Evolutionary conservation across 2,797 vertebrate species (phyloP).

Genomic region (Anisognathus igniventris): DNA sequence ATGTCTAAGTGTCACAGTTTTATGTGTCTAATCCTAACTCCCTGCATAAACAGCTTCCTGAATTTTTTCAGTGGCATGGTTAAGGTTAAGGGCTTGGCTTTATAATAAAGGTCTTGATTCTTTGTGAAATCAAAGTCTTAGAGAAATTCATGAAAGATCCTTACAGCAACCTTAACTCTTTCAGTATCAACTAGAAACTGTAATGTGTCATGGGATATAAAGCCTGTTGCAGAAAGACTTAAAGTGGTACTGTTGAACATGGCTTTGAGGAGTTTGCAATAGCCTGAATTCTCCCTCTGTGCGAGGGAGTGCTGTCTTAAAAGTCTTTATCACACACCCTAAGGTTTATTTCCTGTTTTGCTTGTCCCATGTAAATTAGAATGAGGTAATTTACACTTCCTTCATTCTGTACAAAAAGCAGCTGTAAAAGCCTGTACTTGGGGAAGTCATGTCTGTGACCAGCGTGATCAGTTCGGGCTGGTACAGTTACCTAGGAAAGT

Average conservation of each 20-base stretch:
- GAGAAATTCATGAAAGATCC: not conserved
- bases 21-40: constrained; percentile 5
- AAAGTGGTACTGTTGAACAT: not conserved
- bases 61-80: not conserved
- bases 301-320: not conserved
- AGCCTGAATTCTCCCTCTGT: not conserved
- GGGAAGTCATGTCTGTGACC: accelerated
- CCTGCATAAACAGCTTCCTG: not conserved
- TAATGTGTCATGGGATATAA: not conserved
- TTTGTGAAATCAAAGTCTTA: not conserved
- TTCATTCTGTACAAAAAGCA: not conserved
- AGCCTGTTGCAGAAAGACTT: not conserved
- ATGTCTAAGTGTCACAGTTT: not conserved
- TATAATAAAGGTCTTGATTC: not conserved
- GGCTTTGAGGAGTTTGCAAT: not conserved
- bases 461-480: accelerated
- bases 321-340: not conserved
- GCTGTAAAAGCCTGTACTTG: not conserved
- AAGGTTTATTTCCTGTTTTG: not conserved
- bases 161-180: not conserved
- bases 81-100: not conserved
- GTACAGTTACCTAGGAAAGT: not conserved
- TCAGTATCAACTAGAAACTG: not conserved
- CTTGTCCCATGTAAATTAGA: not conserved
- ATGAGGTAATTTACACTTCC: not conserved